Evolutionary conservation across 35 echinoderm and acorn worm species (phyloP).

Genomic region (Lytechinus pictus): DNA sequence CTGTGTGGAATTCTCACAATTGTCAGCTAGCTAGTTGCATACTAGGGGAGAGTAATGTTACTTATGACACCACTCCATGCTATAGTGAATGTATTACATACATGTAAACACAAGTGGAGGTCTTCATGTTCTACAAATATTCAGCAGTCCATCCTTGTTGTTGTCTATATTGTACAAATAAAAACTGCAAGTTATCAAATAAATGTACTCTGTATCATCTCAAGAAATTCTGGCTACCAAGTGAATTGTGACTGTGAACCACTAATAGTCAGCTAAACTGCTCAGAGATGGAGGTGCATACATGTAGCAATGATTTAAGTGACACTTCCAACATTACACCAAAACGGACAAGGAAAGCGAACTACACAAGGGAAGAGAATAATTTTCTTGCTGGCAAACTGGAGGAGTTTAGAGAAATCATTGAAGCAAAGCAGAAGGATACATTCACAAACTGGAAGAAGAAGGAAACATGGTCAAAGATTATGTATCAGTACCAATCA

Average conservation of each 20-base stretch:
- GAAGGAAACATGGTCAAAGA: background rate
- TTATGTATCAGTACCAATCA: background rate
- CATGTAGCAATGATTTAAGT: background rate
- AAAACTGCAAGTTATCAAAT: too few relatives aligned
- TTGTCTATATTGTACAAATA: background rate
- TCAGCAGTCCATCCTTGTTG: background rate
- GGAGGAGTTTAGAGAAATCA: background rate
- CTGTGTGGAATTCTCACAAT: background rate
- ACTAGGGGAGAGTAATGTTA: background rate
- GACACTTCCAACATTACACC: background rate
- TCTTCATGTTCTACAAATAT: background rate
- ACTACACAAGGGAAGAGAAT: background rate
- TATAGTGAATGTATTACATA: background rate
- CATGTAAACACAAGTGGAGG: background rate
- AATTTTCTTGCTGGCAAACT: background rate
- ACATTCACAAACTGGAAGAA: background rate
- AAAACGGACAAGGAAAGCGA: background rate
- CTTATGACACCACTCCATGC: background rate
- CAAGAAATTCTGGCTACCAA: background rate
- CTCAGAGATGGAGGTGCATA: too few relatives aligned
- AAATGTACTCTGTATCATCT: too few relatives aligned
- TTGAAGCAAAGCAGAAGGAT: background rate
- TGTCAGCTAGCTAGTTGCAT: background rate
- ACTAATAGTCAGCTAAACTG: background rate
- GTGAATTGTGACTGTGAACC: background rate